These are phyloP conservation scores for Sphenodon punctatus DNA, from an alignment of 2,797 vertebrate genomes.

Conservation along the genomic window DNA sequence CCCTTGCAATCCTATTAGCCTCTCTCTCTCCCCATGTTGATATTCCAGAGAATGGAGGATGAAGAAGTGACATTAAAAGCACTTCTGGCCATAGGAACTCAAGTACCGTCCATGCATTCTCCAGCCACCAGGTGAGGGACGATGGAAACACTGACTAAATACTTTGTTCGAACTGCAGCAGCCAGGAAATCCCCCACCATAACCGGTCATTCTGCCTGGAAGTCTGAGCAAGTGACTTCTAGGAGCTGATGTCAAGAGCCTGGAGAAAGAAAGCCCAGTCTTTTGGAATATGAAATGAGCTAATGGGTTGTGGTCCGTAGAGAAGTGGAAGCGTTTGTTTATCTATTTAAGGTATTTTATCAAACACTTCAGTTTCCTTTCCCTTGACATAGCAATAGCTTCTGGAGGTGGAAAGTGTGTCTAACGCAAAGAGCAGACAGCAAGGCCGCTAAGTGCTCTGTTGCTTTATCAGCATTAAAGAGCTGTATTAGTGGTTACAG, in stretches of 20 bases:
- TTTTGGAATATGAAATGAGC: not conserved
- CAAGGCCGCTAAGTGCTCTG: not conserved
- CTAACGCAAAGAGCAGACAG: not conserved
- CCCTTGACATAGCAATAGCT: not conserved
- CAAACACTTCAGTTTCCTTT: constrained; percentile 13
- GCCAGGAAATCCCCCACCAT: not conserved
- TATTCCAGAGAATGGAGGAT: not conserved
- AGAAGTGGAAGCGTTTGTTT: constrained; percentile 35
- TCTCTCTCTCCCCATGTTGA: not conserved
- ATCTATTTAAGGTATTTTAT: not conserved
- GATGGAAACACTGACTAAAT: no score
- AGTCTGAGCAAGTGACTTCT: constrained; percentile 11
- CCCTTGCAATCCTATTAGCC: no score
- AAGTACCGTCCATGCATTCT: no score
- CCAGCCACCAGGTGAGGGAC: no score
- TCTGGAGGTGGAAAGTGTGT: not conserved
- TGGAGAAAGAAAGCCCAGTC: not conserved
- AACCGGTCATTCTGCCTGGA: constrained; percentile 20
- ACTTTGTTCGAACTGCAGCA: constrained; percentile 23
- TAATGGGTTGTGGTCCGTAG: not conserved
- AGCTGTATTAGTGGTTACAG: not conserved
- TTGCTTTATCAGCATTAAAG: constrained; percentile 1
- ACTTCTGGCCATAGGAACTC: no score
- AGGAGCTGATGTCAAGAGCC: no score
- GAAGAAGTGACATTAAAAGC: not conserved